A percentile compares a stretch with the other conserved stretches of the same genome.
phyloP scores from a whole-genome alignment of 1,140 invertebrate genomes.

The Drosophila ananassae region DNA sequence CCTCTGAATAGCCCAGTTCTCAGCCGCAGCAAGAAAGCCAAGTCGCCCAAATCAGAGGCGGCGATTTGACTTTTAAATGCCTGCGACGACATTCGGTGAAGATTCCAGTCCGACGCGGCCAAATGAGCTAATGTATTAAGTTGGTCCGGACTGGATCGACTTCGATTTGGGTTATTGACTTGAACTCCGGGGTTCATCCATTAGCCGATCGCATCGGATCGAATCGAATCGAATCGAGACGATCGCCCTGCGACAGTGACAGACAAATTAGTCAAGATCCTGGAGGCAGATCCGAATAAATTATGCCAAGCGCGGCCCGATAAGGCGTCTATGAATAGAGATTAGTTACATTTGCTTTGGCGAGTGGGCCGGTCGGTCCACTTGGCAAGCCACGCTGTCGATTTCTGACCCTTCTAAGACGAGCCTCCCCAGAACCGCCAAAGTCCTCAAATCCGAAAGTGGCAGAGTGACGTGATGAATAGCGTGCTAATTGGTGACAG shows the following conservation, averaged over 20 bases:
- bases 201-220: slow-evolving; percentile 16
- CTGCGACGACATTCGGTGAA: slow-evolving; percentile 16
- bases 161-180: slow-evolving; percentile 51
- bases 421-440: slow-evolving; percentile 24
- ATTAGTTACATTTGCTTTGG: slow-evolving; percentile 41
- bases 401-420: slow-evolving; percentile 24
- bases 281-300: slow-evolving; percentile 28
- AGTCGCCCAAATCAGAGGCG: slow-evolving; percentile 15
- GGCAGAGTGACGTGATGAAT: slow-evolving; percentile 78
- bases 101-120: slow-evolving; percentile 32
- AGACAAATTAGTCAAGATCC: slow-evolving; percentile 50
- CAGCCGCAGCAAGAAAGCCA: slow-evolving; percentile 48
- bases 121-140: slow-evolving; percentile 52
- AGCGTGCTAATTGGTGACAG: slow-evolving; percentile 84
- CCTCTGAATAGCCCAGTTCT: slow-evolving; percentile 47
- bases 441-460: slow-evolving; percentile 25
- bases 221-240: slow-evolving; percentile 5
- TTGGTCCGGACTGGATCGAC: slow-evolving; percentile 37
- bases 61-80: slow-evolving; percentile 71
- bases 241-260: slow-evolving; percentile 32
- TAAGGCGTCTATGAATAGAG: slow-evolving; percentile 9
- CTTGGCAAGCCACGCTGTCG: slow-evolving; percentile 5
- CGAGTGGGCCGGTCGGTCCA: background rate
- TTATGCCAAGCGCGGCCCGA: slow-evolving; percentile 33
- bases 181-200: slow-evolving; percentile 12